Evolutionary conservation across 1,140 invertebrate genomes (phyloP).

Genomic region (Aphelinus atriplicis): DNA sequence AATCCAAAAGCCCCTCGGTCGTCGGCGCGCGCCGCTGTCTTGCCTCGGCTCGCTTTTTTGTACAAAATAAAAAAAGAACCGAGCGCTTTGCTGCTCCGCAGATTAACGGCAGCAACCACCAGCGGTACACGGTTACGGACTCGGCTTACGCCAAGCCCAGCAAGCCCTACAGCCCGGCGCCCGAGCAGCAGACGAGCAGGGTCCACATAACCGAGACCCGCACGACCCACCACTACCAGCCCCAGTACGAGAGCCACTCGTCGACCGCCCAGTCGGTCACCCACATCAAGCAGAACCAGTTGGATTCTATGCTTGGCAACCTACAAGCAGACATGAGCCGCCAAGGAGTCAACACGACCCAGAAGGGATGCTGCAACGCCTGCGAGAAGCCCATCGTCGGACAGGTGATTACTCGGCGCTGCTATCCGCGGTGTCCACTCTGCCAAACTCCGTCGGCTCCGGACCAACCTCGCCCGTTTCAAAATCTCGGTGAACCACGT

Average conservation of each 20-base stretch:
- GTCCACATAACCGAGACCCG: constrained; percentile 63
- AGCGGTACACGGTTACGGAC: constrained; percentile 71
- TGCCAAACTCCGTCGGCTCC: too few relatives aligned
- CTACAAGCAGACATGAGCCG: constrained; percentile 95
- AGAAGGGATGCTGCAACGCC: constrained; percentile 97
- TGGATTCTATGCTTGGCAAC: constrained; percentile 94
- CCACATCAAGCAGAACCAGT: constrained; percentile 68
- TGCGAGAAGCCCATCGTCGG: constrained; percentile 99
- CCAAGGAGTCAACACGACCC: constrained; percentile 96
- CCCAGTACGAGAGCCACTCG: constrained; percentile 56
- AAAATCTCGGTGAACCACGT: too few relatives aligned
- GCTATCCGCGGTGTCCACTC: too few relatives aligned
- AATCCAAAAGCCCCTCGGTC: constrained; percentile 8
- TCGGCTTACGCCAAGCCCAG: constrained; percentile 77
- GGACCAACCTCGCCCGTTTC: too few relatives aligned
- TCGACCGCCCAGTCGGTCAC: constrained; percentile 53
- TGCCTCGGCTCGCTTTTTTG: too few relatives aligned
- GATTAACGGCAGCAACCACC: constrained; percentile 65
- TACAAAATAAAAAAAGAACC: too few relatives aligned
- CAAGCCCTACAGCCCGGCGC: constrained; percentile 60
- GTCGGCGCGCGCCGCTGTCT: too few relatives aligned
- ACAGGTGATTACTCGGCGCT: constrained; percentile 72
- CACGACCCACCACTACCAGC: constrained; percentile 64
- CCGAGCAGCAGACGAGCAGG: constrained; percentile 50
- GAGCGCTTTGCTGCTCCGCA: constrained; percentile 44